phyloP scores from a whole-genome alignment of 2,113 vertebrate species.

The Prochilodus magdalenae region DNA sequence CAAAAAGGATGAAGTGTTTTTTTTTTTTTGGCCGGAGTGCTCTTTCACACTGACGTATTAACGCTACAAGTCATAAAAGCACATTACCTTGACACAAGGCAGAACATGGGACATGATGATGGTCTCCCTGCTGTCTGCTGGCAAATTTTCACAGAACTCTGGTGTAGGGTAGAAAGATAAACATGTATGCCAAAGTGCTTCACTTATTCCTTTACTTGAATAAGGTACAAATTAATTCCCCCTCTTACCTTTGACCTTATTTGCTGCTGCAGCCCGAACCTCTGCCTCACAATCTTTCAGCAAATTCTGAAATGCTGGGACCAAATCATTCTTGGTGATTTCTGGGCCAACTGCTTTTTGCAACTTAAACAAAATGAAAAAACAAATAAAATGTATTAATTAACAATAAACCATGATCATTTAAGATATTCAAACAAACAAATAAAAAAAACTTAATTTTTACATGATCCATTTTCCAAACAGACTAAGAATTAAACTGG shows the following conservation, averaged over 20 bases:
- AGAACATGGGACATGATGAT: constrained; percentile 92
- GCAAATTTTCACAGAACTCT: constrained; percentile 93
- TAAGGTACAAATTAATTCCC: background rate
- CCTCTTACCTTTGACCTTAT: constrained; percentile 88
- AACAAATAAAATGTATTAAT: constrained; percentile 7
- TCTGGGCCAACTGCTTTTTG: constrained; percentile 91
- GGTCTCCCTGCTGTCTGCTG: constrained; percentile 85
- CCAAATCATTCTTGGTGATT: constrained; percentile 89
- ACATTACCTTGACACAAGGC: constrained; percentile 88
- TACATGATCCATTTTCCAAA: too few relatives aligned
- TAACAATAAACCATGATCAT: too few relatives aligned
- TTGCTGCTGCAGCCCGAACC: constrained; percentile 87
- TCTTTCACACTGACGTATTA: too few relatives aligned
- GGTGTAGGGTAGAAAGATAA: constrained; percentile 19
- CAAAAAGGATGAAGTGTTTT: too few relatives aligned
- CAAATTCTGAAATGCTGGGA: constrained; percentile 90
- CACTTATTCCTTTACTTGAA: background rate
- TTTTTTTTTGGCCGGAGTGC: too few relatives aligned
- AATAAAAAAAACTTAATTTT: too few relatives aligned
- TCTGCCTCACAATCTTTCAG: constrained; percentile 93
- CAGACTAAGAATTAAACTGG: too few relatives aligned
- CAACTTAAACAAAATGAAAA: constrained; percentile 71
- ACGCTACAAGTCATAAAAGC: background rate
- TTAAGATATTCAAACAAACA: background rate
- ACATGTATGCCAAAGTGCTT: background rate